phyloP scores from a whole-genome alignment of 2,888 invertebrate genomes.

The Drosophila fulvimacula region DNA sequence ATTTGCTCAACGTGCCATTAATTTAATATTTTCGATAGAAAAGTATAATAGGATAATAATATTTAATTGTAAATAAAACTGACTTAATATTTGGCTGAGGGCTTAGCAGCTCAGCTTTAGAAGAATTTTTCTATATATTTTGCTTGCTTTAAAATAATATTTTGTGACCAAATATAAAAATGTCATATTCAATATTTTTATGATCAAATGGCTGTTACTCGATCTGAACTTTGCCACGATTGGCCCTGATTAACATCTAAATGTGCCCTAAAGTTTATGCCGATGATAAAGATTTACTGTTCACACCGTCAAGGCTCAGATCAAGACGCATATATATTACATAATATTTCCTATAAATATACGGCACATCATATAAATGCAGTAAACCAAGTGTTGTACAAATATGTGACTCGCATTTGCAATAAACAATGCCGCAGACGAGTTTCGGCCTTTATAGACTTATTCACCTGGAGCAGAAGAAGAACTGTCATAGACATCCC shows the following conservation, averaged over 20 bases:
- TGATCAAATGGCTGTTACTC: conserved; percentile 5
- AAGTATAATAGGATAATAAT: not conserved
- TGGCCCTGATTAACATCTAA: conserved; percentile 43
- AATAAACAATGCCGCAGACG: conserved; percentile 49
- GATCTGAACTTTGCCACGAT: conserved; percentile 22
- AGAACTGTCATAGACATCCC: conserved; percentile 35
- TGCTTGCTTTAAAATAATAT: too few species aligned
- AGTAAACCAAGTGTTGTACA: conserved; percentile 58
- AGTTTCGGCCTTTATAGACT: conserved; percentile 49
- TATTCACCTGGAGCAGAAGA: conserved; percentile 65
- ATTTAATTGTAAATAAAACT: too few species aligned
- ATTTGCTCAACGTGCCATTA: not conserved
- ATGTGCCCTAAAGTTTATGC: conserved; percentile 47
- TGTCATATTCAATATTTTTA: not conserved
- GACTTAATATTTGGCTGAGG: not conserved
- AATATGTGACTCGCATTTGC: conserved; percentile 74
- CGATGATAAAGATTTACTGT: conserved; percentile 50
- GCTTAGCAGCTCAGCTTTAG: too few species aligned
- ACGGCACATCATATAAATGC: conserved; percentile 60
- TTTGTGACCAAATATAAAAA: not conserved
- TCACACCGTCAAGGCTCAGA: conserved; percentile 47
- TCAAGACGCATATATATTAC: conserved; percentile 17
- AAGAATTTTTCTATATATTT: too few species aligned
- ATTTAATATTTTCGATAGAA: not conserved
- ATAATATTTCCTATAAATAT: conserved; percentile 44